Evolutionary conservation across 2,888 invertebrate genomes (phyloP).

Genomic region (Shargacucullia verbasci): DNA sequence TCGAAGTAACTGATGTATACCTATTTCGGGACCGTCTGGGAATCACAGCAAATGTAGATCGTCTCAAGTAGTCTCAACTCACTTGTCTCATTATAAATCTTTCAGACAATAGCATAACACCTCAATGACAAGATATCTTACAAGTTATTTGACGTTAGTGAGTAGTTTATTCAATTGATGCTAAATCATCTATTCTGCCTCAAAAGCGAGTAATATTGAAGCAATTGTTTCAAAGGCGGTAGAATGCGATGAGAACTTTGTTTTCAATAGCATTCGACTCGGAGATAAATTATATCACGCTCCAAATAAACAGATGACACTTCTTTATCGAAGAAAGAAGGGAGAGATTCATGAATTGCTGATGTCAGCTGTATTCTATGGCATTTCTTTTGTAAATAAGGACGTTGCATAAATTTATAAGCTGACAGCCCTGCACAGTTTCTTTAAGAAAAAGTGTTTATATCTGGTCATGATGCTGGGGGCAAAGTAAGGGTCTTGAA

Average conservation of each 20-base stretch:
- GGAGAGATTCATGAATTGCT: conserved; percentile 78
- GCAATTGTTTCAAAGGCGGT: not conserved
- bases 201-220: not conserved
- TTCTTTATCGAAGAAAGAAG: conserved; percentile 63
- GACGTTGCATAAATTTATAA: conserved; percentile 75
- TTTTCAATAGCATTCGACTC: conserved; percentile 55
- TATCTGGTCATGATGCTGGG: conserved; percentile 53
- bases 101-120: conserved; percentile 52
- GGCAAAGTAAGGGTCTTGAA: conserved; percentile 59
- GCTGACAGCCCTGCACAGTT: conserved; percentile 59
- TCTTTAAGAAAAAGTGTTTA: conserved; percentile 62
- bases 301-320: conserved; percentile 68
- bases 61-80: conserved; percentile 62
- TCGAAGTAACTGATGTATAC: conserved; percentile 65
- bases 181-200: conserved; percentile 10
- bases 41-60: conserved; percentile 75
- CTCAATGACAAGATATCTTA: conserved; percentile 5
- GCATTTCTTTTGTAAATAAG: conserved; percentile 73
- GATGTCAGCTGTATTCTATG: conserved; percentile 75
- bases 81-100: conserved; percentile 70
- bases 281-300: conserved; percentile 67
- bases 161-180: conserved; percentile 4
- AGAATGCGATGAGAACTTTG: conserved; percentile 38
- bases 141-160: conserved; percentile 19
- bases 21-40: conserved; percentile 83